phyloP scores from a whole-genome alignment of 2,888 invertebrate genomes.

The Drosophila niveifrons region DNA sequence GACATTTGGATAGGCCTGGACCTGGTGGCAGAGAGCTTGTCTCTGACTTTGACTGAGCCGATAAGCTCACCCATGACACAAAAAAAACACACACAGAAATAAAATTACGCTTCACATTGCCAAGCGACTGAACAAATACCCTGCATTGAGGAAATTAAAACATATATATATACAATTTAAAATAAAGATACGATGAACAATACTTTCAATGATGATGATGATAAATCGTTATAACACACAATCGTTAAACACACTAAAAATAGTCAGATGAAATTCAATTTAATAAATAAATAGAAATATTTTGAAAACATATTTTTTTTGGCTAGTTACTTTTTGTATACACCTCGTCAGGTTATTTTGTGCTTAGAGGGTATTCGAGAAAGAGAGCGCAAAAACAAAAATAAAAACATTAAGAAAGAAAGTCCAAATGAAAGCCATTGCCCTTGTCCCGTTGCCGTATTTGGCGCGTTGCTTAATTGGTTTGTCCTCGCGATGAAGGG shows the following conservation, averaged over 20 bases:
- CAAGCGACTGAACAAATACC: background rate
- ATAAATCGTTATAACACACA: no score
- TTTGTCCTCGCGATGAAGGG: constrained; percentile 29
- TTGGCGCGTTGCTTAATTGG: constrained; percentile 50
- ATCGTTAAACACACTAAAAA: no score
- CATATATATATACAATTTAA: no score
- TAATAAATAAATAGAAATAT: no score
- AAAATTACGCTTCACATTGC: background rate
- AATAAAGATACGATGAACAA: no score
- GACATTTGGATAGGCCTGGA: constrained; percentile 26
- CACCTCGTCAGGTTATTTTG: background rate
- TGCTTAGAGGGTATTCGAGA: background rate
- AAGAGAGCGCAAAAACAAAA: background rate
- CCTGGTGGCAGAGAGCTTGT: constrained; percentile 30
- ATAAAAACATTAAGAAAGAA: background rate
- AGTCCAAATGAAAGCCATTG: constrained; percentile 33
- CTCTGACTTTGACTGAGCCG: constrained; percentile 33
- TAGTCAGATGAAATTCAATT: no score
- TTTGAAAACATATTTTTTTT: no score
- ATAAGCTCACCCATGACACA: constrained; percentile 16
- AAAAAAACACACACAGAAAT: background rate
- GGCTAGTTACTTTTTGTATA: no score
- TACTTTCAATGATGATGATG: no score
- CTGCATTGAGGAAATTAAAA: background rate
- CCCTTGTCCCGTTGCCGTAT: constrained; percentile 28